Conservation (phyloP, 2,797 vertebrate genomes). For the Sebastes ruberrimus region DNA sequence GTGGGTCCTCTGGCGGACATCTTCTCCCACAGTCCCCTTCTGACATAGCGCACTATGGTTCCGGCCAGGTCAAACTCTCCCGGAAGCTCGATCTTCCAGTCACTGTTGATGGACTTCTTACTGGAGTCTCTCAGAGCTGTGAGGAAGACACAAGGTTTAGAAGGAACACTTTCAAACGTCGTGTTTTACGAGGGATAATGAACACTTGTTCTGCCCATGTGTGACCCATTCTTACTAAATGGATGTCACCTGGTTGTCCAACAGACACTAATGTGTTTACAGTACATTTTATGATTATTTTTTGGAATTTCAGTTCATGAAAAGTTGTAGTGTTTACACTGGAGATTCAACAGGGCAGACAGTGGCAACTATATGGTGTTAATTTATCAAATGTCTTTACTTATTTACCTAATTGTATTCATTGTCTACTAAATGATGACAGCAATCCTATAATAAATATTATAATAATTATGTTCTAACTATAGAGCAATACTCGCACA, state of each 20-base stretch:
- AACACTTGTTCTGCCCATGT: background rate
- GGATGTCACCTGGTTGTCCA: background rate
- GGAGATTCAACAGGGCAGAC: background rate
- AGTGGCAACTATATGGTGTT: background rate
- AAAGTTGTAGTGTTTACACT: background rate
- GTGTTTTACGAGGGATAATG: background rate
- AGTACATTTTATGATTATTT: background rate
- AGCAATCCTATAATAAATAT: background rate
- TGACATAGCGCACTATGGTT: slow-evolving; percentile 93
- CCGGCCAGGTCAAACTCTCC: slow-evolving; percentile 97
- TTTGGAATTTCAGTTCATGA: background rate
- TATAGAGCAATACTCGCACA: background rate
- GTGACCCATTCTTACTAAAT: background rate
- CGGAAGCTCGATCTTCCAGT: slow-evolving; percentile 99
- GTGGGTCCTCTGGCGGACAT: slow-evolving; percentile 98
- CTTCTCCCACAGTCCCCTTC: slow-evolving; percentile 97
- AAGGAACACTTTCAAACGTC: background rate
- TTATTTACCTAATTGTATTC: background rate
- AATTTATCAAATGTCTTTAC: background rate
- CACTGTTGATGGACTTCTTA: slow-evolving; percentile 95
- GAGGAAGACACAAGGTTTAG: slow-evolving; percentile 10
- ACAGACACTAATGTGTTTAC: background rate
- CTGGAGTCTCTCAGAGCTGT: slow-evolving; percentile 95
- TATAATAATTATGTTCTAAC: background rate
- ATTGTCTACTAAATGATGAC: background rate